Base-by-base conservation (phyloP, 1,140 invertebrate genomes). In the Drosophila ercepeae region DNA sequence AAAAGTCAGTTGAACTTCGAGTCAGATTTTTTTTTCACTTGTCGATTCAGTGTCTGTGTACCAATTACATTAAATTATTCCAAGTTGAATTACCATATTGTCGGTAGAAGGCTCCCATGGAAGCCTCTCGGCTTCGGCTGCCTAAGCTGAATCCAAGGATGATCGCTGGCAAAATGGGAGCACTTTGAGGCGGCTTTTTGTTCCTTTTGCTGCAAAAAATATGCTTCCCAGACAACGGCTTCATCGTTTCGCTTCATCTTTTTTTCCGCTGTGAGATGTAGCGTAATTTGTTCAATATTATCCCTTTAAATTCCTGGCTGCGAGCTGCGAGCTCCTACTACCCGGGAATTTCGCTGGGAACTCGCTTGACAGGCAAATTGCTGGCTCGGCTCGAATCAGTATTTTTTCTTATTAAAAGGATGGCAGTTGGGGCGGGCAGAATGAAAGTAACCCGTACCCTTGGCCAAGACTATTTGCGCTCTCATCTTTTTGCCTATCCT, bases 241-340 rank as follows among this genome's bases (percentile, higher is more conserved):
- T 34, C 36, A 27, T 46, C 60, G 52, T 48, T 65, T 25, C 25
- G 25, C 14, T 14, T 32, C 19, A 34, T 23, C 18, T 42, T 72
- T 70, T 39, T 50, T 23, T 29, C 60, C 49, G 41, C 64, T 68
- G 60, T 59, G 57, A 61, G 48, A 64, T 68, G 60, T 76, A 61
- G 49, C 65, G 64, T 71, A 86, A 86, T 86, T 86, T 86, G 68
- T 86, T 86, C 79, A 77, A 76, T 77, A 86, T 86, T 88, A 88
- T 86, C 77, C 82, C 63, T 77, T 86, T 67, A 86, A 88, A 82
- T 88, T 86, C 63, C 55, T 25, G 48, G 13, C 58, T 44, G 14
- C 57, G 48, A 29, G 18, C 41, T 57, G 46, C 21, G 48, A 27
- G n/a, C n/a, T n/a, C n/a, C n/a, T n/a, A n/a, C n/a, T n/a, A n/a